Evolutionary conservation across 2,888 invertebrate genomes (phyloP), one percentile per base, ranked within the genome.

Genomic region (Pheosia gnoma): DNA sequence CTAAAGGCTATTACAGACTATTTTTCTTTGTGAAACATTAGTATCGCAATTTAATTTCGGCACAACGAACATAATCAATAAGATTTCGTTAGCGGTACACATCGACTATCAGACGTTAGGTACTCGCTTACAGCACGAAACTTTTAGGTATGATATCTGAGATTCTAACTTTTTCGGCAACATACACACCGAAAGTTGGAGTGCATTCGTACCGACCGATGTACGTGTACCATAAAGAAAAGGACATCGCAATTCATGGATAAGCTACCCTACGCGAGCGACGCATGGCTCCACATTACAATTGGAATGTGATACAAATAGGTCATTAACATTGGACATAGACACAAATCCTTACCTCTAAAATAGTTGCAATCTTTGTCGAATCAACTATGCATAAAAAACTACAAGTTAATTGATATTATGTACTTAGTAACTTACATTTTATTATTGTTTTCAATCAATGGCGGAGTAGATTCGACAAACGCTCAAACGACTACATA

Each of bases 401-500:
- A 64, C 62, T 68, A 62, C 56, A 57, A 60, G 63, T 66, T 70
- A 72, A 73, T 73, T 74, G 70, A 73, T 69, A 72, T 68, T 36
- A 61, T 64, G 57, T 67, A 25, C 25, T 25, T 25, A 61, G 62
- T 51, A 59, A 41, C 71, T 73, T 73, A 73, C 37, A 59, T 59
- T 61, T 52, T 66, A 70, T 75, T 75, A 70, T 72, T 72, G 73
- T 57, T 66, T 67, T 70, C 25, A 57, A 62, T 56, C 53, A 57
- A 58, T 54, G 54, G 61, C 64, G 38, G 56, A 70, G 69, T 63
- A 71, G 69, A 66, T 76, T 59, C 70, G 69, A 71, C 67, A 66
- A 68, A 67, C 65, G 70, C 57, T 56, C 61, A 67, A 61, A 41
- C 64, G 63, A 68, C 60, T 60, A 65, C 68, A 70, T 71, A 77